A percentile compares a stretch with the other conserved stretches of the same genome.
These are phyloP conservation scores for Chymomyza amoena DNA, from an alignment of 2,888 invertebrate genomes.

Conservation along the genomic window DNA sequence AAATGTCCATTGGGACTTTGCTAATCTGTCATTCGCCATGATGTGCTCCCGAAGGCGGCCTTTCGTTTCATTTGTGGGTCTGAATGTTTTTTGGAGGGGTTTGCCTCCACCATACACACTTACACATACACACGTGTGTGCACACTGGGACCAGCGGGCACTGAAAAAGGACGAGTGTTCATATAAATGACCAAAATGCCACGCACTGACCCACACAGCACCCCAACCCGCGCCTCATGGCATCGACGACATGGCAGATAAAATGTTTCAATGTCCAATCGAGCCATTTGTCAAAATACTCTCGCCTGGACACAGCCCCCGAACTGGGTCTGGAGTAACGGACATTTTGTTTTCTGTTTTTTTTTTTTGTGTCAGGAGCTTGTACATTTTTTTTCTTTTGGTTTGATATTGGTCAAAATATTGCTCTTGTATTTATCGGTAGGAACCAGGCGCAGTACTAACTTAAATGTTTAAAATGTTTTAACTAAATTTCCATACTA, in stretches of 20 bases:
- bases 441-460: neutral
- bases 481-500: neutral
- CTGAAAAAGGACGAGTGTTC: constrained; percentile 72
- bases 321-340: constrained; percentile 14
- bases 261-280: constrained; percentile 77
- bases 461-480: neutral
- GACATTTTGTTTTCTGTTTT: neutral
- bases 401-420: neutral
- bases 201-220: constrained; percentile 69
- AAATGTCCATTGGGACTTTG: constrained; percentile 74
- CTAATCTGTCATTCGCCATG: constrained; percentile 75
- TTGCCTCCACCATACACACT: constrained; percentile 27
- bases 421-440: constrained; percentile 22
- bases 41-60: constrained; percentile 69
- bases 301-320: constrained; percentile 45
- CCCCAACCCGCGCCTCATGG: constrained; percentile 39
- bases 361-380: constrained; percentile 18
- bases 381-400: neutral
- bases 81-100: constrained; percentile 21
- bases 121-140: constrained; percentile 28
- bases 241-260: constrained; percentile 73
- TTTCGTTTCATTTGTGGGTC: constrained; percentile 49
- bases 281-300: constrained; percentile 76
- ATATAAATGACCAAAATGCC: constrained; percentile 76
- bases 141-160: constrained; percentile 54